Evolutionary conservation across 2,797 vertebrate species (phyloP).

Genomic region (Pyrocephalus nanus): DNA sequence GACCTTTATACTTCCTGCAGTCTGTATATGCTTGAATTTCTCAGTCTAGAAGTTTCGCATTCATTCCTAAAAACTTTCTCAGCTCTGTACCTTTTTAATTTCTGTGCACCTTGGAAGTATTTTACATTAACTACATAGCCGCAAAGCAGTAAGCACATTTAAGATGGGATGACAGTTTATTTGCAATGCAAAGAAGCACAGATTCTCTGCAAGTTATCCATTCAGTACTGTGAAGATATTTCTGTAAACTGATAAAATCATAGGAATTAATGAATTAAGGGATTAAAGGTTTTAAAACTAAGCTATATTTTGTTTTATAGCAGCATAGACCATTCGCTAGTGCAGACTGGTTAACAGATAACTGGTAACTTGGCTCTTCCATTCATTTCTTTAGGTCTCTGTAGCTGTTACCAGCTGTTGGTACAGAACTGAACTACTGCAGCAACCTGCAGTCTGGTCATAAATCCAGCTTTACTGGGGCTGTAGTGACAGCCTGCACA

Average conservation of each 20-base stretch:
- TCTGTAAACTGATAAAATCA: not conserved
- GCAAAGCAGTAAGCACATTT: not conserved
- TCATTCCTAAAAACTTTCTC: not conserved
- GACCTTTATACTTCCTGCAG: not conserved
- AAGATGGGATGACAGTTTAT: not conserved
- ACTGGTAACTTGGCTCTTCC: not conserved
- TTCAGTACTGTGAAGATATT: not conserved
- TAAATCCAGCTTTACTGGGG: not conserved
- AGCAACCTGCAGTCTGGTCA: not conserved
- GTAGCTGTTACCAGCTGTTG: not conserved
- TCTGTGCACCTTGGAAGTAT: not conserved
- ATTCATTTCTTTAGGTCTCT: not conserved
- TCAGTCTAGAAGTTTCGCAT: not conserved
- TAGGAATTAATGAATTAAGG: not conserved
- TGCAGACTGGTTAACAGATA: not conserved
- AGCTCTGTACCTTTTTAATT: not conserved
- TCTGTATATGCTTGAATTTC: not conserved
- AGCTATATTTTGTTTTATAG: not conserved
- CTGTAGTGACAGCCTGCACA: not conserved
- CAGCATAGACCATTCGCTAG: not conserved
- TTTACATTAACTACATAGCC: not conserved
- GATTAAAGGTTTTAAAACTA: not conserved
- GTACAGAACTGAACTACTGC: not conserved
- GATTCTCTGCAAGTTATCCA: not conserved
- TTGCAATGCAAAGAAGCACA: not conserved